phyloP scores from a whole-genome alignment of 2,113 vertebrate genomes.

The Machaerirhynchus nigripectus region DNA sequence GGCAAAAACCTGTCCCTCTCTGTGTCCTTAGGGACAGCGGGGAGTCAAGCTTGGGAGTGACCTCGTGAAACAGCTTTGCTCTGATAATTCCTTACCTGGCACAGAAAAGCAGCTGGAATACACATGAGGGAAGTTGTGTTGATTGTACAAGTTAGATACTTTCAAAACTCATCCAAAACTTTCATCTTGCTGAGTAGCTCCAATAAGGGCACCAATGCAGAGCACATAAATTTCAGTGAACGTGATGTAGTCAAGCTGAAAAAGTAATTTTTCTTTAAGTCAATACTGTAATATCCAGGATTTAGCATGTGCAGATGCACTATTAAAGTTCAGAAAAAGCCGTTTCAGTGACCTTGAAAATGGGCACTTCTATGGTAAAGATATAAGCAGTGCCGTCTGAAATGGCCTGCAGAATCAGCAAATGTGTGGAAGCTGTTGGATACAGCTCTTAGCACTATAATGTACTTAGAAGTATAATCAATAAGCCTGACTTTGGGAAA shows the following conservation, averaged over 20 bases:
- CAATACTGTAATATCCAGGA: conserved; percentile 50
- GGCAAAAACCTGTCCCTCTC: neutral
- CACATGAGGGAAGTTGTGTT: neutral
- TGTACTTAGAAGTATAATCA: conserved; percentile 57
- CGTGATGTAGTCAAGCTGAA: conserved; percentile 35
- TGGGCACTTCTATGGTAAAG: conserved; percentile 4
- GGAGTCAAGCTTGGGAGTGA: neutral
- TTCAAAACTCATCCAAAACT: neutral
- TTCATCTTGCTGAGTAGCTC: conserved; percentile 26
- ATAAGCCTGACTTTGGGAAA: conserved; percentile 70
- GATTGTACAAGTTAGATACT: neutral
- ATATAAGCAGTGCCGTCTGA: conserved; percentile 8
- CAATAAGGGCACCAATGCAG: conserved; percentile 1
- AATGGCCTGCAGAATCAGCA: conserved; percentile 55
- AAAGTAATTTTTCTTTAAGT: conserved; percentile 52
- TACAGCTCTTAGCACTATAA: conserved; percentile 56
- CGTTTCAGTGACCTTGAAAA: conserved; percentile 62
- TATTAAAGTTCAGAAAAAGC: conserved; percentile 53
- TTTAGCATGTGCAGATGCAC: conserved; percentile 27
- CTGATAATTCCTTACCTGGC: neutral
- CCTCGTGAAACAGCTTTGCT: neutral
- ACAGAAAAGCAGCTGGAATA: neutral
- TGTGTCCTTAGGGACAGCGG: neutral
- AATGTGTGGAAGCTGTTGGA: conserved; percentile 23
- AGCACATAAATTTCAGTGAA: conserved; percentile 32